Evolutionary conservation across 2,888 invertebrate species (phyloP), one percentile per base, ranked within the genome.

Genomic region (Caenorhabditis zanzibari): DNA sequence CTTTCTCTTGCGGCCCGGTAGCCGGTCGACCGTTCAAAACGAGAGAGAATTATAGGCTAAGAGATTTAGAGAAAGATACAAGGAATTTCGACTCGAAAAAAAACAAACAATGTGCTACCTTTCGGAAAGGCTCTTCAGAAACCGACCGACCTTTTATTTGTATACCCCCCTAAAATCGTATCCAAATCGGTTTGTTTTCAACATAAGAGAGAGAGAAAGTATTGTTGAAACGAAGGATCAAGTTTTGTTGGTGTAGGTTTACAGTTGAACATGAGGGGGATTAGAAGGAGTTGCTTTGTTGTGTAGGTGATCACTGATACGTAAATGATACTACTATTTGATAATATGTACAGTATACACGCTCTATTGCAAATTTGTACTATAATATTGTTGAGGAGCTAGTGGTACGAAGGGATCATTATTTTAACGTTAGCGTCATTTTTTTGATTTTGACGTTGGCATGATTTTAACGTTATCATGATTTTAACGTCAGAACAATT

Each of bases 91-190:
- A 3, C 26, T n/a, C n/a, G n/a, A 26, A 64, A 64, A 64, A 64
- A 64, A 64, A 64, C 64, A 64, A 64, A 64, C 64, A 64, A 64
- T 64, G n/a, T n/a, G 64, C 64, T 64, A 64, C 64, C 64, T 64
- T 47, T 47, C 12, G 38, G 58, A 26, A 19, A 32, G n/a, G 58
- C 58, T 58, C 58, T 41, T 64, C 64, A 56, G 56, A 56, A 56
- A 56, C 56, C 56, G 24, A n/a, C 38, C 38, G 38, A 6, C 38
- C 19, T 19, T 6, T 49, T 56, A 19, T 49, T n/a, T 49, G 49
- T 56, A 5, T 56, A 32, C 32, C 32, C 32, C 32, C 5, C 38
- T 12, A 56, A 28, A 56, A 56, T 56, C 56, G 56, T 56, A 56
- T 56, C 56, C 56, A 56, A 56, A 56, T 56, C 56, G 56, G 56